phyloP scores from a whole-genome alignment of 2,113 vertebrate species.

The Coptodon bakossiorum region DNA sequence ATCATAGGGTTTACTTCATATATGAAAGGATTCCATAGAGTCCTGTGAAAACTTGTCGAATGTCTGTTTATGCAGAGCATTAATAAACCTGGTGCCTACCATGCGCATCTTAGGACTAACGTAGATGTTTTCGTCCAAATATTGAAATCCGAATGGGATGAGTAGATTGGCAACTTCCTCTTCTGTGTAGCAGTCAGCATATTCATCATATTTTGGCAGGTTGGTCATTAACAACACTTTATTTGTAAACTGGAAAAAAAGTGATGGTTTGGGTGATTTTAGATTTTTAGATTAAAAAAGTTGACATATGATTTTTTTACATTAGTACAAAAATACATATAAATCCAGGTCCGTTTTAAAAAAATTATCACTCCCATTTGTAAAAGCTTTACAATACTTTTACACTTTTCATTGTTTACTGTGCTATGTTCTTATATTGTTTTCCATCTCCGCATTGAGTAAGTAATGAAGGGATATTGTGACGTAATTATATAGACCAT shows the following conservation, averaged over 20 bases:
- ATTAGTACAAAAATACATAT: background rate
- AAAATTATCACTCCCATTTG: background rate
- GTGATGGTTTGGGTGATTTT: background rate
- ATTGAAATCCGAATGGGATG: background rate
- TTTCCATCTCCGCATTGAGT: background rate
- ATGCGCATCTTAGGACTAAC: background rate
- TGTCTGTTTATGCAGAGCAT: background rate
- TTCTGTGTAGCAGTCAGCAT: conserved; percentile 14
- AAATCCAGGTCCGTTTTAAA: background rate
- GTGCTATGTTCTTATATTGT: background rate
- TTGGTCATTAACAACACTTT: background rate
- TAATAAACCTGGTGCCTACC: background rate
- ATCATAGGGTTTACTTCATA: background rate
- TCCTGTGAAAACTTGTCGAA: background rate
- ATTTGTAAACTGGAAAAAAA: background rate
- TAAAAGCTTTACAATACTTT: background rate
- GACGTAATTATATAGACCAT: background rate
- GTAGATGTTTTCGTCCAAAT: background rate
- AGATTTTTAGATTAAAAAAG: background rate
- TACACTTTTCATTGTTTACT: background rate
- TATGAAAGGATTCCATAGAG: background rate
- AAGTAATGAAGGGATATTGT: background rate
- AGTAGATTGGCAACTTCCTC: background rate
- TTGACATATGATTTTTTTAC: background rate
- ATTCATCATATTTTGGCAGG: background rate